These are phyloP conservation scores for Puma concolor DNA, from an alignment of 2,113 vertebrate genomes.

Conservation along the genomic window DNA sequence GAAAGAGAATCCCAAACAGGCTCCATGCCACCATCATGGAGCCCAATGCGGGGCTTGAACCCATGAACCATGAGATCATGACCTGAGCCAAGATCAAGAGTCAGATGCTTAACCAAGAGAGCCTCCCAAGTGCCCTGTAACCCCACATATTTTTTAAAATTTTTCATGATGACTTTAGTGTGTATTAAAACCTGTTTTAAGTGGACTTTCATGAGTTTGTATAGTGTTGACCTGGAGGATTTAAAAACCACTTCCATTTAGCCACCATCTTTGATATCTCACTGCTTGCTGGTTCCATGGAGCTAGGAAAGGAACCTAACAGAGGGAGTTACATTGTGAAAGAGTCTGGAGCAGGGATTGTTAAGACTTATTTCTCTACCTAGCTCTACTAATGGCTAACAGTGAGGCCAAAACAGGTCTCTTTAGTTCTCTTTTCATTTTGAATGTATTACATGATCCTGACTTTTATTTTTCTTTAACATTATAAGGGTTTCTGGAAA, in stretches of 20 bases:
- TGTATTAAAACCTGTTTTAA: not conserved
- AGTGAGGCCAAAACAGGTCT: not conserved
- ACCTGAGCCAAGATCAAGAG: too few species aligned
- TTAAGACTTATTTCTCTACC: not conserved
- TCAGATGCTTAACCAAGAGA: too few species aligned
- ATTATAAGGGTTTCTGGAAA: not conserved
- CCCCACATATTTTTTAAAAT: not conserved
- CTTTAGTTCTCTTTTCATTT: not conserved
- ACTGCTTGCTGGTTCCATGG: not conserved
- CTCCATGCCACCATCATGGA: too few species aligned
- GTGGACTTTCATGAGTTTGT: not conserved
- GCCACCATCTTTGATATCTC: not conserved
- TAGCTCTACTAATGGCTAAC: not conserved
- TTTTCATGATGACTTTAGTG: not conserved
- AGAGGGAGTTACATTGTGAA: not conserved
- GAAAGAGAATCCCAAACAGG: too few species aligned
- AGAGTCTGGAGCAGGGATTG: not conserved
- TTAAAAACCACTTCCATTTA: not conserved
- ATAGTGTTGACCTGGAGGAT: not conserved
- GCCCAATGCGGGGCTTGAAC: too few species aligned
- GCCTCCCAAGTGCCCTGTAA: not conserved
- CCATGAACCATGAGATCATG: too few species aligned
- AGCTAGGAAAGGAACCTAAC: not conserved
- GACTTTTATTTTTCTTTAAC: not conserved
- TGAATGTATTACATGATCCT: not conserved